Base-by-base conservation (phyloP, 2,888 invertebrate species). In the Lepas anatifera region DNA sequence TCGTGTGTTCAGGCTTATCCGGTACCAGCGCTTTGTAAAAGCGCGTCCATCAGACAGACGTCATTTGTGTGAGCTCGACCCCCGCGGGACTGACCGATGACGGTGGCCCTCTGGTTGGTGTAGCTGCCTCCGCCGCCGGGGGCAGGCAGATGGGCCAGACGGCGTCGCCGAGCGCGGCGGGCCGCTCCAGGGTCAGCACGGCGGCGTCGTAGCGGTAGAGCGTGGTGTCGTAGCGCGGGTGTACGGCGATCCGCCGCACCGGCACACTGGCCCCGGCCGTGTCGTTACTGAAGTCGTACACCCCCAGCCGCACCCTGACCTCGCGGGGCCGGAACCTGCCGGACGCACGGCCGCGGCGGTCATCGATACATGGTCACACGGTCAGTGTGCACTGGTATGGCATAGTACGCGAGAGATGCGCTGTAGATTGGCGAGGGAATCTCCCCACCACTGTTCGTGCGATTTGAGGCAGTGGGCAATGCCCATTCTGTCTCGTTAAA, bases 71-170 rank as follows among this genome's bases (percentile, higher is more conserved):
- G n/a, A n/a, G n/a, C n/a, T n/a, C n/a, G n/a, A n/a, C n/a, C 43
- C 18, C 29, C n/a, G 46, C n/a, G 11, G 32, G 3, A 68, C 73
- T 69, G 67, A 74, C 74, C 74, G 25, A 70, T 69, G 3, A 75
- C 74, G 22, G 70, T 74, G 4, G 71, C 74, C n/a, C 32, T 64
- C n/a, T 22, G 22, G 32, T 71, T 71, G 2, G 39, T 68, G 67
- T 68, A 75, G 29, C 37, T 79, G 58, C 85, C 77, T 2, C 84
- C n/a, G n/a, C 85, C 0, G 84, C 76, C 0, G 89, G 88, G 0
- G 92, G 92, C 73, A 93, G 83, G 77, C 92, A 93, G 69, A 92
- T 86, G 0, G 91, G 92, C 88, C 90, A 90, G 69, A 92, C 88
- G 76, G 90, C 90, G 0, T 86, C 85, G 48, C 72, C 74, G 68